These are phyloP conservation scores for Neomicropteryx cornuta DNA, from an alignment of 1,140 invertebrate genomes.

Conservation along the genomic window DNA sequence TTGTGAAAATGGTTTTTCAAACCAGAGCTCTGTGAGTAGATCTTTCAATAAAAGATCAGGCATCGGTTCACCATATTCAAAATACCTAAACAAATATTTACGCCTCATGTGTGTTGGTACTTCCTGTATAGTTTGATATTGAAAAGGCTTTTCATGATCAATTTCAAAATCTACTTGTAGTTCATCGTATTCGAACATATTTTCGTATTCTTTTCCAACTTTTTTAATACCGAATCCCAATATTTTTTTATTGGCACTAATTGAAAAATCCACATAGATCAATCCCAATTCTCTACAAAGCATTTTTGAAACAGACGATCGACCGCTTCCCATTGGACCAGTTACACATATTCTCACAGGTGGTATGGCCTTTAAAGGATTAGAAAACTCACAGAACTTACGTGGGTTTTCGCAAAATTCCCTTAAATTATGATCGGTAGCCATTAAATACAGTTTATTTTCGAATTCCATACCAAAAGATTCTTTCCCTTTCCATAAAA, in stretches of 20 bases:
- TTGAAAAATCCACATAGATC: conserved; percentile 33
- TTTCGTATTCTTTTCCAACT: conserved; percentile 26
- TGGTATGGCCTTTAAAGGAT: conserved; percentile 29
- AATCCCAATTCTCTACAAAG: conserved; percentile 41
- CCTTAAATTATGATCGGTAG: conserved; percentile 28
- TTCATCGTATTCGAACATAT: conserved; percentile 22
- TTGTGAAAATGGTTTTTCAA: conserved; percentile 28
- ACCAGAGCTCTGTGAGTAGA: conserved; percentile 37
- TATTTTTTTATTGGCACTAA: conserved; percentile 24
- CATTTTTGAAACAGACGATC: conserved; percentile 31
- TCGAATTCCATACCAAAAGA: conserved; percentile 36
- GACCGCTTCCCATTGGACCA: conserved; percentile 39
- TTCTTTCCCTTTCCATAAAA: conserved; percentile 45
- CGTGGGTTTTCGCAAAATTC: conserved; percentile 32
- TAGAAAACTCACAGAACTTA: conserved; percentile 27
- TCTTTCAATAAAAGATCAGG: conserved; percentile 24
- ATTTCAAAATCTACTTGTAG: conserved; percentile 22
- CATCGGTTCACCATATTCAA: conserved; percentile 28
- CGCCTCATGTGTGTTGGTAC: conserved; percentile 6
- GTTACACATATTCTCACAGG: conserved; percentile 40
- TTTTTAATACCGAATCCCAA: conserved; percentile 30
- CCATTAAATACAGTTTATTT: conserved; percentile 38
- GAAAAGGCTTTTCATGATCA: conserved; percentile 18
- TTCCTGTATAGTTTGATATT: not conserved
- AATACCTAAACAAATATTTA: conserved; percentile 33